Evolutionary conservation across 2,888 invertebrate species (phyloP), one percentile per base, ranked within the genome.

Genomic region (Xestia sexstrigata): DNA sequence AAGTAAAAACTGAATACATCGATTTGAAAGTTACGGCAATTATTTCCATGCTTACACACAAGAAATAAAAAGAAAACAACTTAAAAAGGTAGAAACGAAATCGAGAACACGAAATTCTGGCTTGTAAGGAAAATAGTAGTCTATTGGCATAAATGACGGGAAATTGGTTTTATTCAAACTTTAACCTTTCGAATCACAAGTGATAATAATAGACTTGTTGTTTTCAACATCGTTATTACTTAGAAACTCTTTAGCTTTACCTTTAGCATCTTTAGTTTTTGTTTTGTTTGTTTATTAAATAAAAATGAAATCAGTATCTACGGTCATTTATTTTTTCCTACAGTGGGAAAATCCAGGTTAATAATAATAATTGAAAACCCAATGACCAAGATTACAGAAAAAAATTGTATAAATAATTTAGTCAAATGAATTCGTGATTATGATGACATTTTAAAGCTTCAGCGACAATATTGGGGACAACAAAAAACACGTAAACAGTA

Each of bases 1-100:
- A 83, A 83, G 65, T 71, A 49, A 79, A 74, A 84, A 75, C 71
- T 42, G 66, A 84, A 72, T 30, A 84, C 80, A 82, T 66, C 75
- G 49, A 79, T 49, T 66, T 75, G 75, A 69, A 68, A 66, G 45
- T 62, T 74, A 45, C 74, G 60, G 79, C 62, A 42, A 47, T 63
- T 81, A 82, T 71, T 72, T 75, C 63, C 80, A 84, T 81, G 81
- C 81, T 45, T 35, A 39, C 49, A 62, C n/a, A 72, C 26, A 76
- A 45, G 49, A 62, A 77, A 72, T 60, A 55, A 80, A 67, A 72
- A 72, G 55, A 63, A 66, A 58, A 52, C 74, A 58, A 45, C 9
- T 52, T 52, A 17, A 69, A 76, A 20, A 62, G 52, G 58, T 47
- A 49, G 71, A 71, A 74, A 71, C 78, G 49, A 78, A 55, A 62